A percentile compares a stretch with the other conserved stretches of the same genome.
These are phyloP conservation scores for Anabacerthia variegaticeps DNA, from an alignment of 2,797 vertebrate species.

Conservation along the genomic window DNA sequence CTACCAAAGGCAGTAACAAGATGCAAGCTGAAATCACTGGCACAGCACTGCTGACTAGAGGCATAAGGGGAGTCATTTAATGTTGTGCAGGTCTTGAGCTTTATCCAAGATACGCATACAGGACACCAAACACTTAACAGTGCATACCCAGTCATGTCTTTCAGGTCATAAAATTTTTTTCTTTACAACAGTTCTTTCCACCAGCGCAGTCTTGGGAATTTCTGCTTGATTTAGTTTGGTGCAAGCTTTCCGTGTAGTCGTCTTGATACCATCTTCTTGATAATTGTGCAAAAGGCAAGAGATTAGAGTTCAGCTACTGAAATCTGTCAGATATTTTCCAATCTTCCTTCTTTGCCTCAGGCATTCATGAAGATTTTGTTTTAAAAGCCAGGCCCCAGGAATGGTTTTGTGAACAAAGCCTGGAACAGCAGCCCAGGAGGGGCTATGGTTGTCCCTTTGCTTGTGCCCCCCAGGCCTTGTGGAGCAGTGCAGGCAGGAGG, in stretches of 20 bases:
- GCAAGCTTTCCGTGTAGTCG: fast-evolving
- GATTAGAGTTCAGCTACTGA: neutral
- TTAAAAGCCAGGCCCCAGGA: neutral
- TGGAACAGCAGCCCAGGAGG: neutral
- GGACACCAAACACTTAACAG: neutral
- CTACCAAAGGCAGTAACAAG: neutral
- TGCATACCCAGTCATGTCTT: neutral
- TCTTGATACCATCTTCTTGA: neutral
- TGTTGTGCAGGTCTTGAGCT: neutral
- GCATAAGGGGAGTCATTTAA: neutral
- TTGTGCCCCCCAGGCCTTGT: no score
- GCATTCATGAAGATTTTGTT: neutral
- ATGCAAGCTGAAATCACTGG: neutral
- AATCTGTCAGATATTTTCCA: neutral
- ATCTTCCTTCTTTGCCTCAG: neutral
- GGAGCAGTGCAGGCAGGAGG: neutral
- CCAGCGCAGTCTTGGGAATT: neutral
- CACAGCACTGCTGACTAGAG: neutral
- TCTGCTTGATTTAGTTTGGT: neutral
- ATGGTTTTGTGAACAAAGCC: neutral
- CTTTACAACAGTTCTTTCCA: neutral
- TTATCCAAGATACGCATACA: neutral
- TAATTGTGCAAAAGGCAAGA: neutral
- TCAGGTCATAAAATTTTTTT: neutral
- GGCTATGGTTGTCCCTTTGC: neutral